phyloP scores from a whole-genome alignment of 1,140 invertebrate species.

The Bombus soroeensis region DNA sequence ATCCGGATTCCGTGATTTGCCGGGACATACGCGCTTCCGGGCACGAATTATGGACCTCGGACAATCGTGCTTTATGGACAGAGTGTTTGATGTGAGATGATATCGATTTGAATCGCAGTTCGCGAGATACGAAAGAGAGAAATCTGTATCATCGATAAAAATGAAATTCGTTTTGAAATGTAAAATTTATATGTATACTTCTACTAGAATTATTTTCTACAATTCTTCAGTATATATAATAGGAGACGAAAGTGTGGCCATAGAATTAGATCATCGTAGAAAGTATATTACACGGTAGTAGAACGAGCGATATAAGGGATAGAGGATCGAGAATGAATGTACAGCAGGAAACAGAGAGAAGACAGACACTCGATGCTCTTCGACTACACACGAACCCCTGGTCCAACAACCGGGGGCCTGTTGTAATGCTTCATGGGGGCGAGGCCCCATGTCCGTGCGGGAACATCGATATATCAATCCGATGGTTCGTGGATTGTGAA shows the following conservation, averaged over 20 bases:
- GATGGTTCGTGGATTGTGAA: constrained; percentile 44
- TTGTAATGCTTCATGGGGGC: constrained; percentile 50
- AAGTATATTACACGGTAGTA: constrained; percentile 3
- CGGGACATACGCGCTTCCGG: constrained; percentile 32
- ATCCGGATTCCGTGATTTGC: constrained; percentile 43
- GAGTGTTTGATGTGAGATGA: not conserved
- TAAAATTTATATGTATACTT: not conserved
- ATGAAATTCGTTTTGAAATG: not conserved
- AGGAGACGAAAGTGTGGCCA: not conserved
- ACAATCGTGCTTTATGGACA: constrained; percentile 10
- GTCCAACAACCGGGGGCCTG: constrained; percentile 43
- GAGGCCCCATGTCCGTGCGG: constrained; percentile 37
- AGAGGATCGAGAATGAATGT: constrained; percentile 24
- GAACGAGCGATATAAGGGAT: constrained; percentile 1
- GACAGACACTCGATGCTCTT: constrained; percentile 55
- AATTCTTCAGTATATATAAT: not conserved
- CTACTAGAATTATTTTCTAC: too few relatives aligned
- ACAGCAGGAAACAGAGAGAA: constrained; percentile 48
- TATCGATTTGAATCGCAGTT: constrained; percentile 12
- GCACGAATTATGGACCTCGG: constrained; percentile 37
- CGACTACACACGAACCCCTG: constrained; percentile 46
- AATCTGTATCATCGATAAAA: not conserved
- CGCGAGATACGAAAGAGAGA: not conserved
- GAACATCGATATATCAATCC: constrained; percentile 57
- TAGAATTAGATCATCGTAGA: not conserved